Evolutionary conservation across 2,888 invertebrate genomes (phyloP), one percentile per base, ranked within the genome.

Genomic region (Therioaphis trifolii): DNA sequence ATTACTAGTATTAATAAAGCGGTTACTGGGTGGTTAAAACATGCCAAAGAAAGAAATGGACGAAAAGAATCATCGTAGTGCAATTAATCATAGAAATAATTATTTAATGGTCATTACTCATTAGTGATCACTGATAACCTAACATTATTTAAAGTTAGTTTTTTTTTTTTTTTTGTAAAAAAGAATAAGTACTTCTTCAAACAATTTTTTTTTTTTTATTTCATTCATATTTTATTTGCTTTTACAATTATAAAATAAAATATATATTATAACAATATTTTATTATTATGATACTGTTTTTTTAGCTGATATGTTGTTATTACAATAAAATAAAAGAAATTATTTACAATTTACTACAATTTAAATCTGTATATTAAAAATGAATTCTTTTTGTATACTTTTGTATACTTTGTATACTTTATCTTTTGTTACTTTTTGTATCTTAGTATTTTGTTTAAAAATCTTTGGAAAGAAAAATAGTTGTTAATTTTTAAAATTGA

Each of bases 21-120:
- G 0, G 35, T 66, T 21, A 66, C 66, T n/a, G 66, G 66, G 12
- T 66, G 40, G 66, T 35, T 66, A 35, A 40, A 66, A 66, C 66
- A 66, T 66, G 66, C 66, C n/a, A 66, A 40, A 1, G 35, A 66
- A 66, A 35, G 66, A 40, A 11, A 66, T n/a, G 35, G 4, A 66
- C 11, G 40, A 35, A 4, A n/a, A 35, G 4, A n/a, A 15, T 29
- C 2, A 29, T 63, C 7, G 7, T 63, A 61, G 43, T 43, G 43
- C 43, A 43, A 43, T 46, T 46, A 46, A 46, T 46, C 9, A 2
- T 46, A 14, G 14, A 5, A 46, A 46, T 9, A n/a, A n/a, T n/a
- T n/a, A n/a, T n/a, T n/a, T n/a, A n/a, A n/a, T n/a, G n/a, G n/a
- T n/a, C n/a, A 46, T 14, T 46, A 9, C 1, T 2, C 9, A 5